Evolutionary conservation across 2,888 invertebrate genomes (phyloP), one percentile per base, ranked within the genome.

Genomic region (Pterostichus niger): DNA sequence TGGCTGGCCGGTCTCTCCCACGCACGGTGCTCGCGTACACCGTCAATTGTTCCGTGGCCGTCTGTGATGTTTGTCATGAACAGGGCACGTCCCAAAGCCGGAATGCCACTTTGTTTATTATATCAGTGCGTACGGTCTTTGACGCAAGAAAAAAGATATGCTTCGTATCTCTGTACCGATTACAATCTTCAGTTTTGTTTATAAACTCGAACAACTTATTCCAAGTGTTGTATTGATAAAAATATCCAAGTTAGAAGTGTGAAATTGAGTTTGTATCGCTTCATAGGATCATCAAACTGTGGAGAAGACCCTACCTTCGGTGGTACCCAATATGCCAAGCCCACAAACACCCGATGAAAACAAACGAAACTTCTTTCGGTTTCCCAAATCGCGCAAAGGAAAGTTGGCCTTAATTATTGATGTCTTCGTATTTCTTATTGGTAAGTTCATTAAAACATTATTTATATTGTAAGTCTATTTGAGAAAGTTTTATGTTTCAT

Each of bases 1-100:
- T 76, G 64, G 54, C 24, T 77, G 83, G 64, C 68, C 83, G 77
- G 76, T 64, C 77, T 31, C 82, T 83, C 83, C 83, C 83, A 83
- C 83, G 52, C 77, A 80, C 46, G 46, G 61, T 13, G 31, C 11
- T 15, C 11, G 7, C 17, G 15, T 56, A 75, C 59, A 82, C 81
- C 73, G 31, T 73, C 82, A 82, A 78, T 78, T 78, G 78, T 78
- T 61, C 61, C 33, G 54, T n/a, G 24, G 73, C 71, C 17, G 52
- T 17, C 68, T 59, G 59, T 15, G 78, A 59, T 76, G 73, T 73
- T 61, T 79, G 54, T 80, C 35, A 54, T 52, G 59, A 33, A 35
- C 46, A 44, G 52, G 78, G 31, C 68, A 33, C 68, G 79, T 13
- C 77, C 40, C 44, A 44, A 75, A 24, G 31, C 49, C 61, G 24